Conservation (phyloP, 2,888 invertebrate species). For the Eristalis intricaria region DNA sequence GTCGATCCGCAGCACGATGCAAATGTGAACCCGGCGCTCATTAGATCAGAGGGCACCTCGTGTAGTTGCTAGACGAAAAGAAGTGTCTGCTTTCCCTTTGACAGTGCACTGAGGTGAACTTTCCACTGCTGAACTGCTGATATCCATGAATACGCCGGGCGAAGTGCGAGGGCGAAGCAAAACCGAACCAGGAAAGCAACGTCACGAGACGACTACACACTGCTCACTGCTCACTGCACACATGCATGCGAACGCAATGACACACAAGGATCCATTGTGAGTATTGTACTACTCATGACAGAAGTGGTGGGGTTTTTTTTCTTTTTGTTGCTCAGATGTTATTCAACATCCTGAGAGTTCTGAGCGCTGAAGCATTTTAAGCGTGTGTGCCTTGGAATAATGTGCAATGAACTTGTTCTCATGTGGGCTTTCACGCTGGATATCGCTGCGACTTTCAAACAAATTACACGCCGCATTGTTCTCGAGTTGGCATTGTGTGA, state of each 20-base stretch:
- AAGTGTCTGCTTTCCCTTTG: slow-evolving; percentile 57
- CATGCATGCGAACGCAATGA: slow-evolving; percentile 3
- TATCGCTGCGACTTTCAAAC: slow-evolving; percentile 32
- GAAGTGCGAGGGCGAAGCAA: slow-evolving; percentile 1
- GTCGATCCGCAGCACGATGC: slow-evolving; percentile 37
- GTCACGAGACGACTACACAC: too few relatives aligned
- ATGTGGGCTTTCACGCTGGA: slow-evolving; percentile 20
- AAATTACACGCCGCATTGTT: slow-evolving; percentile 40
- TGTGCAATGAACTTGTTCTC: slow-evolving; percentile 57
- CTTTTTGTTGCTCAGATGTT: not conserved
- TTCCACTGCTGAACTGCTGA: not conserved
- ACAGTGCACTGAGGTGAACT: slow-evolving; percentile 23
- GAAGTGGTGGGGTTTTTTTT: slow-evolving; percentile 12
- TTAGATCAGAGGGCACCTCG: slow-evolving; percentile 64
- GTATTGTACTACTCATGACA: slow-evolving; percentile 21
- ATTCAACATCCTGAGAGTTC: slow-evolving; percentile 1
- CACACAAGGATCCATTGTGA: slow-evolving; percentile 41
- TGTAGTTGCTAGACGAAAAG: slow-evolving; percentile 38
- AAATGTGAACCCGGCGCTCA: slow-evolving; percentile 57
- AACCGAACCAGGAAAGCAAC: not conserved
- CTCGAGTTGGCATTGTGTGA: slow-evolving; percentile 1
- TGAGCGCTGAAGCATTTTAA: not conserved
- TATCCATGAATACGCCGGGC: not conserved
- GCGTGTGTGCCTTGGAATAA: slow-evolving; percentile 28
- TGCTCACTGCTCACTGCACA: too few relatives aligned